These are phyloP conservation scores for Apamea epomidion DNA, from an alignment of 2,888 invertebrate species.

Conservation along the genomic window DNA sequence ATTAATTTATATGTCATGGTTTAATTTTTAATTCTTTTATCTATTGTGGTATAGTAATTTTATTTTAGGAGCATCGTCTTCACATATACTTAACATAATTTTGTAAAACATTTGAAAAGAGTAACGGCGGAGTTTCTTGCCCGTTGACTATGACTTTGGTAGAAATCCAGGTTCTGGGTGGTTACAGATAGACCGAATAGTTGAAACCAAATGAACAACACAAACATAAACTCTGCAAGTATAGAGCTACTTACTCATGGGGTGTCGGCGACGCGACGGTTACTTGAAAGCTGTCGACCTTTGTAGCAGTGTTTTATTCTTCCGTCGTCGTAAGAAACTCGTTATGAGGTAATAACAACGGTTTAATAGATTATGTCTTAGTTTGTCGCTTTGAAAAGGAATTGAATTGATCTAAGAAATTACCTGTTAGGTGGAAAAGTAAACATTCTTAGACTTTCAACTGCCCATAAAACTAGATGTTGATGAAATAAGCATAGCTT, in stretches of 20 bases:
- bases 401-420: too few species aligned
- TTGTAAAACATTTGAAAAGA: too few species aligned
- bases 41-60: too few species aligned
- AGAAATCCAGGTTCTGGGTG: background rate
- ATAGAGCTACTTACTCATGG: constrained; percentile 16
- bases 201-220: too few species aligned
- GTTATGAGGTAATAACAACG: constrained; percentile 57
- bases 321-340: constrained; percentile 56
- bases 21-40: too few species aligned
- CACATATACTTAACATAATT: too few species aligned
- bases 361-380: constrained; percentile 21
- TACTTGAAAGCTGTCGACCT: constrained; percentile 67
- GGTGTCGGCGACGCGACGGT: constrained; percentile 23
- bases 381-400: constrained; percentile 15
- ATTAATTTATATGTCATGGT: too few species aligned
- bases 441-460: background rate
- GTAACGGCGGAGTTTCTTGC: too few species aligned
- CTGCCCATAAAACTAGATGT: background rate
- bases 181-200: background rate
- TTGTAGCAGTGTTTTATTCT: constrained; percentile 48
- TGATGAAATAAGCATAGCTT: background rate
- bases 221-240: too few species aligned
- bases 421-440: too few species aligned
- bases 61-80: too few species aligned
- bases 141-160: too few species aligned